Evolutionary conservation across 2,797 vertebrate genomes (phyloP).

Genomic region (Leptatherina wallacei): DNA sequence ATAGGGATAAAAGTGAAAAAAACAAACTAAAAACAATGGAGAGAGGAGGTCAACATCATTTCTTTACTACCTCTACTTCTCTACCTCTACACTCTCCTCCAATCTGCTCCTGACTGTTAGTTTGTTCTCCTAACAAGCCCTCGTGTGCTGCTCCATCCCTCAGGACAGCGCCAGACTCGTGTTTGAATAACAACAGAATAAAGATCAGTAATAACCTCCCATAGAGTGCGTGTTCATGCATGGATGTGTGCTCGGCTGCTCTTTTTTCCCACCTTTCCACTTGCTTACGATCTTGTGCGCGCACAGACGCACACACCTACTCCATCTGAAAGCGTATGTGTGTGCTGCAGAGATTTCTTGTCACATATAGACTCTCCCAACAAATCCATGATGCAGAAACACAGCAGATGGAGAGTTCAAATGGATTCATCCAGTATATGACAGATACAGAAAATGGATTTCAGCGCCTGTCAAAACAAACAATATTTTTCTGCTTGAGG

Average conservation of each 20-base stretch:
- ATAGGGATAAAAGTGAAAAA: background rate
- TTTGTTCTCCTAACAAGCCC: conserved; percentile 64
- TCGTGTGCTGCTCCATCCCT: conserved; percentile 48
- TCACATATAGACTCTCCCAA: conserved; percentile 31
- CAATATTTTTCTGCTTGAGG: conserved; percentile 46
- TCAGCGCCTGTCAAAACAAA: conserved; percentile 70
- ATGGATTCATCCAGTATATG: conserved; percentile 55
- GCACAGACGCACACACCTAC: background rate
- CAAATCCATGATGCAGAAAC: conserved; percentile 44
- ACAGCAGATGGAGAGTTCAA: conserved; percentile 49
- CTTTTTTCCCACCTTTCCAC: background rate
- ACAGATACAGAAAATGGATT: conserved; percentile 70
- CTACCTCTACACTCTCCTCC: background rate
- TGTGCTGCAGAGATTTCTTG: conserved; percentile 18
- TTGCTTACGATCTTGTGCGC: background rate
- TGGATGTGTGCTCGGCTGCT: conserved; percentile 8
- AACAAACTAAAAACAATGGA: background rate
- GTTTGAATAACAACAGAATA: conserved; percentile 58
- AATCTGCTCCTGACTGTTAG: conserved; percentile 24
- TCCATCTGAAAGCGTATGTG: background rate
- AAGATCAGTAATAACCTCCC: conserved; percentile 39
- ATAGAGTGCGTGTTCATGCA: conserved; percentile 12
- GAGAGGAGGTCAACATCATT: background rate
- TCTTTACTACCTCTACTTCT: no score
- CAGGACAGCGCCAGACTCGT: conserved; percentile 40